Evolutionary conservation across 2,797 vertebrate genomes (phyloP), one percentile per base, ranked within the genome.

Genomic region (Scolopax rusticola): DNA sequence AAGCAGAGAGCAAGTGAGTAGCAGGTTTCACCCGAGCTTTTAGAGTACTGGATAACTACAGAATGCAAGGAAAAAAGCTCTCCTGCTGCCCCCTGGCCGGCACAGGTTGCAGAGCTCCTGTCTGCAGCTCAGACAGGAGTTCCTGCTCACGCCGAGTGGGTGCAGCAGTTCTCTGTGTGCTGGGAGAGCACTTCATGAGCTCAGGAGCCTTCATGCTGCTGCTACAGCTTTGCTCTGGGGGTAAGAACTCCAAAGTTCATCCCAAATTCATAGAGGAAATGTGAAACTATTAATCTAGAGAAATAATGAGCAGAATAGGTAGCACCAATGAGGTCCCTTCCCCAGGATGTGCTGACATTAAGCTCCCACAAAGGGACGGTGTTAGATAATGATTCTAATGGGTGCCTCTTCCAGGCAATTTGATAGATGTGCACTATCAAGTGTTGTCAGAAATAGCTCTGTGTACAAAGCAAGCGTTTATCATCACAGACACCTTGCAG

Each of bases 401-500:
- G 84, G 80, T 23, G 33, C 27, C 75, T 75, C 61, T 74, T 68
- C 30, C 79, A 63, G 87, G 86, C 84, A 16, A 9, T 68, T 56
- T 92, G 94, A 83, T 73, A 48, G 61, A 87, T 79, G 36, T 33
- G 81, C 23, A 1, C 74, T 53, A 79, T 83, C 84, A 41, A 24
- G 83, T 33, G 2, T 43, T 76, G 93, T 90, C 93, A 92, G 87
- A 76, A 92, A 80, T 38, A 57, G 79, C 79, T 80, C 63, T 4
- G 0, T 51, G 18, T 9, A 53, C 74, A 81, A 84, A 80, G 64
- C 69, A 33, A 48, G 87, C 3, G 8, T 95, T 95, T 95, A 86
- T 91, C 92, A 81, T 78, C 60, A 1, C 17, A 57, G 86, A n/a
- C 90, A 60, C 68, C 84, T 89, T 89, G 92, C 90, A 79, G 82